Conservation (phyloP, 1,140 invertebrate genomes). For the Halyomorpha halys region DNA sequence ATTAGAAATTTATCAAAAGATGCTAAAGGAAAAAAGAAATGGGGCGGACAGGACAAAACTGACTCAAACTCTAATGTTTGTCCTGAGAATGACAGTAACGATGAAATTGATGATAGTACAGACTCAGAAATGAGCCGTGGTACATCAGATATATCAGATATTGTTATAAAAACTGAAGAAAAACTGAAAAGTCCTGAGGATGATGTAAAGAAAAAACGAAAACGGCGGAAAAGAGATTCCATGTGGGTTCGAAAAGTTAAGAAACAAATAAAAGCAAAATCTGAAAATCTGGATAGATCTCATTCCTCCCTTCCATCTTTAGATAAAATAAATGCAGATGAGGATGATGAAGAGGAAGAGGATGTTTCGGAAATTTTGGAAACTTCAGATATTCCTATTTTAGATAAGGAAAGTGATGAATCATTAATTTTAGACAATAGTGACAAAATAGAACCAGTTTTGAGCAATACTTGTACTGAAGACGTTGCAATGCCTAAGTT, state of each 20-base stretch:
- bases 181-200: not conserved
- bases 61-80: slow-evolving; percentile 12
- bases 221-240: slow-evolving; percentile 15
- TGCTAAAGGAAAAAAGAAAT: slow-evolving; percentile 1
- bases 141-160: not conserved
- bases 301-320: not conserved
- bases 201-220: slow-evolving; percentile 18
- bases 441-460: not conserved
- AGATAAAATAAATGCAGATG: not conserved
- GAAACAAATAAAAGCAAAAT: slow-evolving; percentile 9
- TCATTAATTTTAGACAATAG: not conserved
- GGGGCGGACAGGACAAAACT: not conserved
- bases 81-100: slow-evolving; percentile 10
- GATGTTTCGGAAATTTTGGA: slow-evolving; percentile 1
- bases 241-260: slow-evolving; percentile 19
- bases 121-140: slow-evolving; percentile 7
- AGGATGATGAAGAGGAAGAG: not conserved
- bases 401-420: slow-evolving; percentile 7
- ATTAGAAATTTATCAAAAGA: not conserved
- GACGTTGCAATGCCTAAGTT: slow-evolving; percentile 6
- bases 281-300: not conserved
- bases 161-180: not conserved
- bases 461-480: not conserved
- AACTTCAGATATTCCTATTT: not conserved
- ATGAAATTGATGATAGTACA: slow-evolving; percentile 15